These are phyloP conservation scores for Mormyrus proboscirostris DNA, from an alignment of 2,797 vertebrate genomes.

Conservation along the genomic window DNA sequence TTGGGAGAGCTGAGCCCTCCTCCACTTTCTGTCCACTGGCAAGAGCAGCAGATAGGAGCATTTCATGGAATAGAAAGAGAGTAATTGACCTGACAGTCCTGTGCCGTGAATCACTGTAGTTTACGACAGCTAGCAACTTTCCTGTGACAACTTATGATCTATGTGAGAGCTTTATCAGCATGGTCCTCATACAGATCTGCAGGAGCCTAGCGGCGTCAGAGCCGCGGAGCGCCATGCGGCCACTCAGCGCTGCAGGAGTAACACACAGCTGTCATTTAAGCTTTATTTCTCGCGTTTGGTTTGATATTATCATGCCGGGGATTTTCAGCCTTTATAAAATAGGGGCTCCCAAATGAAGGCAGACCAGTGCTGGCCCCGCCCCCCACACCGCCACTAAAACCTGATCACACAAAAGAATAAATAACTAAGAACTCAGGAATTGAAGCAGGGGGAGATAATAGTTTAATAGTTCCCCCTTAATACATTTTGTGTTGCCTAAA, in stretches of 20 bases:
- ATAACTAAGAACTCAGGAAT: neutral
- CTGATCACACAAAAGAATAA: neutral
- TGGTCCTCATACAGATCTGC: neutral
- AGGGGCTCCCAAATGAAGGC: neutral
- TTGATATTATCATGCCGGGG: neutral
- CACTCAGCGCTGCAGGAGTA: neutral
- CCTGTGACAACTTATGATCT: neutral
- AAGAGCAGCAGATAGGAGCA: neutral
- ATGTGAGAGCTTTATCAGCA: constrained; percentile 18
- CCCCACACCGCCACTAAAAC: neutral
- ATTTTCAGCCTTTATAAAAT: neutral
- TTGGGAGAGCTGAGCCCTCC: neutral
- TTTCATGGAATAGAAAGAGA: neutral
- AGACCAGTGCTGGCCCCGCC: neutral
- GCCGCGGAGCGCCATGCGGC: neutral
- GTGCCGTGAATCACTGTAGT: constrained; percentile 6
- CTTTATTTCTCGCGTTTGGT: neutral
- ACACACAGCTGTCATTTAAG: neutral
- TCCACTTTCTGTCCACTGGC: neutral
- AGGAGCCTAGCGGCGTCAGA: neutral
- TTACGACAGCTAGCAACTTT: constrained; percentile 10
- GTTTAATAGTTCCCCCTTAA: neutral
- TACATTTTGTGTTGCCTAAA: neutral
- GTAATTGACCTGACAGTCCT: neutral
- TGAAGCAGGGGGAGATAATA: neutral